These are phyloP conservation scores for Cactoblastis cactorum DNA, from an alignment of 2,888 invertebrate species.

Conservation along the genomic window DNA sequence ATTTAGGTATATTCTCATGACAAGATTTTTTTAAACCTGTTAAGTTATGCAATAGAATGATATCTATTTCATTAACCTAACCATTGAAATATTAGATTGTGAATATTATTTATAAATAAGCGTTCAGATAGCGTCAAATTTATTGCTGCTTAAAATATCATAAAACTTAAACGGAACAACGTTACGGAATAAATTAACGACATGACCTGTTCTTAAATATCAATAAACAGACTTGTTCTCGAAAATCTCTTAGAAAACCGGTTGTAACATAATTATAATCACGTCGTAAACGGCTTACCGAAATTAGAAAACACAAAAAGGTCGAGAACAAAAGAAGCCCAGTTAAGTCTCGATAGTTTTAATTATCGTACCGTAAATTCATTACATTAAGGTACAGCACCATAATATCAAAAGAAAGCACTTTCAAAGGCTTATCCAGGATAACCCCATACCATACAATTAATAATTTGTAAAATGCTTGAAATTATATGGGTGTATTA, in stretches of 20 bases:
- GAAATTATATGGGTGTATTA: too few relatives aligned
- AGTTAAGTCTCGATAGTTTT: not conserved
- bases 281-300: not conserved
- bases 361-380: too few relatives aligned
- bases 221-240: not conserved
- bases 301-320: not conserved
- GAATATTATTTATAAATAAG: too few relatives aligned
- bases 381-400: too few relatives aligned
- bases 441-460: too few relatives aligned
- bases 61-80: conserved; percentile 42
- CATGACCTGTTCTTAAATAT: conserved; percentile 50
- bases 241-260: not conserved
- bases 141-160: not conserved
- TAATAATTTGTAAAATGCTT: too few relatives aligned
- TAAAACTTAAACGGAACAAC: not conserved
- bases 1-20: conserved; percentile 44
- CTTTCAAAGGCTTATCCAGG: too few relatives aligned
- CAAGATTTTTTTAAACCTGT: conserved; percentile 68
- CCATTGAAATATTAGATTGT: not conserved
- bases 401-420: too few relatives aligned
- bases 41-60: conserved; percentile 68
- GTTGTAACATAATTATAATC: not conserved
- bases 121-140: not conserved
- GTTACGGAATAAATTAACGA: conserved; percentile 33
- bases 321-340: not conserved